These are phyloP conservation scores for Diacarnus erythraeanus DNA, from an alignment of 37 sponge, comb jelly and placozoan species.

Conservation along the genomic window DNA sequence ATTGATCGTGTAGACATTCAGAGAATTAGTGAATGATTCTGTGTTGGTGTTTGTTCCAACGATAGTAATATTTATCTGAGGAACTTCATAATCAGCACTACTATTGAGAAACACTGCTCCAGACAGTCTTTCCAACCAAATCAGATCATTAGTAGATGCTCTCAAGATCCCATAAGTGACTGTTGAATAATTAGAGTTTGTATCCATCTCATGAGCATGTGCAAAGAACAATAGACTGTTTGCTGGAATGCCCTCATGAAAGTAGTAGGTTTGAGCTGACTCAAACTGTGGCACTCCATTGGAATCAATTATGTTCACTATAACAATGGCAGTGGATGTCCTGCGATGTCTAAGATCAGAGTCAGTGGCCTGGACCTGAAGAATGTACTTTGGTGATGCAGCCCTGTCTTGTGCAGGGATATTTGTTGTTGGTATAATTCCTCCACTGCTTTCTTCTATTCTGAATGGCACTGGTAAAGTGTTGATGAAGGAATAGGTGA, in stretches of 20 bases:
- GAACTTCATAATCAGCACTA: slow-evolving; percentile 23
- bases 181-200: background rate
- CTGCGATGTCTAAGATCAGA: slow-evolving; percentile 12
- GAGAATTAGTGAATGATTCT: background rate
- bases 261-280: background rate
- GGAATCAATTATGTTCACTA: slow-evolving; percentile 28
- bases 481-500: slow-evolving; percentile 32
- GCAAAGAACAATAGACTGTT: slow-evolving; percentile 57
- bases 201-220: slow-evolving; percentile 44
- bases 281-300: slow-evolving; percentile 39
- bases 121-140: slow-evolving; percentile 12
- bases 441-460: slow-evolving; percentile 10
- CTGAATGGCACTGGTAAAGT: background rate
- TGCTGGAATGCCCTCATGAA: slow-evolving; percentile 42
- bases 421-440: background rate
- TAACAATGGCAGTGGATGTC: slow-evolving; percentile 29
- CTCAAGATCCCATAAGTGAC: background rate
- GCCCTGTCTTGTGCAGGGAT: slow-evolving; percentile 27
- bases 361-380: slow-evolving; percentile 51
- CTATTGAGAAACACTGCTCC: slow-evolving; percentile 53
- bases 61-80: background rate
- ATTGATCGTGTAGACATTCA: slow-evolving; percentile 12
- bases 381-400: background rate
- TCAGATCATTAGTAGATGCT: background rate
- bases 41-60: background rate